Conservation (phyloP, 2,113 vertebrate genomes). For the Tympanuchus pallidicinctus region DNA sequence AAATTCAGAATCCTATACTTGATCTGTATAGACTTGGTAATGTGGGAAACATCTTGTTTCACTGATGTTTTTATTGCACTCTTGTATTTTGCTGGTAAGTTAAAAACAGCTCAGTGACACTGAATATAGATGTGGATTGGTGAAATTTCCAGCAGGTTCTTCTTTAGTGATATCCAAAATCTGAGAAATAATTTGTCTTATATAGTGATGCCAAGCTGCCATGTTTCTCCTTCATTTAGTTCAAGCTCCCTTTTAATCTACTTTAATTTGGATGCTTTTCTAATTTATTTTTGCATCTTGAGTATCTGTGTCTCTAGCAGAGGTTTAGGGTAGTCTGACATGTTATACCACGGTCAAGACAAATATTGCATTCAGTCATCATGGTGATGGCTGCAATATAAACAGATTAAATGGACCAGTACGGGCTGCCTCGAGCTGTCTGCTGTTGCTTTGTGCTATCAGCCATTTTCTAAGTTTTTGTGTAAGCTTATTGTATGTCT, state of each 20-base stretch:
- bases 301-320: not conserved
- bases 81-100: not conserved
- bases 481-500: not conserved
- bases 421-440: not conserved
- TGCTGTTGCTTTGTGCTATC: not conserved
- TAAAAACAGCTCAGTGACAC: not conserved
- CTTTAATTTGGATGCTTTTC: not conserved
- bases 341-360: not conserved
- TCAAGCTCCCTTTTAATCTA: not conserved
- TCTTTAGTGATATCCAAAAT: not conserved
- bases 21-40: not conserved
- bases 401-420: not conserved
- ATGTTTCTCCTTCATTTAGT: not conserved
- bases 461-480: not conserved
- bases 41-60: not conserved
- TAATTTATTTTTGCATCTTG: not conserved
- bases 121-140: not conserved
- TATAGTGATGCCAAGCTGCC: not conserved
- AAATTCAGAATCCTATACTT: not conserved
- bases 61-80: not conserved
- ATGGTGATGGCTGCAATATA: not conserved
- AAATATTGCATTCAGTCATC: not conserved
- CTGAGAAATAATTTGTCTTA: not conserved
- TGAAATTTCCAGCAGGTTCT: not conserved
- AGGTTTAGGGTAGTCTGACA: not conserved